Evolutionary conservation across 64 coral and sea anemone genomes (phyloP).

Genomic region (Pocillopora damicornis): DNA sequence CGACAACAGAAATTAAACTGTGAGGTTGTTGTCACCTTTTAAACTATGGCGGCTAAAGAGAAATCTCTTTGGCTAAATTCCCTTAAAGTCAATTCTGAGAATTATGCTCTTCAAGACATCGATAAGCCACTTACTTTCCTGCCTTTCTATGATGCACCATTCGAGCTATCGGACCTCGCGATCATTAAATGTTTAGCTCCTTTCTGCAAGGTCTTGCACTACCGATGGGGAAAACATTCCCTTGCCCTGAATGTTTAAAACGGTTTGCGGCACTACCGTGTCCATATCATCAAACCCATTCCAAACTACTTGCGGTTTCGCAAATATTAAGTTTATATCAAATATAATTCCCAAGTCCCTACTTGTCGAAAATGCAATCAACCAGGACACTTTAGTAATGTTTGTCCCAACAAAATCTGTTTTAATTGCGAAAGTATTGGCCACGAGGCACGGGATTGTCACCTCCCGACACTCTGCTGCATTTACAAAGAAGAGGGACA

Average conservation of each 20-base stretch:
- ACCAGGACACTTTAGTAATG: neutral
- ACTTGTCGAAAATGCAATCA: neutral
- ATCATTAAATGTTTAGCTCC: neutral
- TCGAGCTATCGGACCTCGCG: neutral
- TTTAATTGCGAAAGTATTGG: neutral
- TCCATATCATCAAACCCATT: neutral
- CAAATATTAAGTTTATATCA: neutral
- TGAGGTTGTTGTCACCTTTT: neutral
- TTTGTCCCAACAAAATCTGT: neutral
- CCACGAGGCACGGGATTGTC: neutral
- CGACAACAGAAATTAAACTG: neutral
- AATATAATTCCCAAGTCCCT: neutral
- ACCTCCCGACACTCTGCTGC: neutral
- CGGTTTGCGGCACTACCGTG: neutral
- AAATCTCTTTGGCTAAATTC: neutral
- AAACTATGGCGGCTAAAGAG: neutral
- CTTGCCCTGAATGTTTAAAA: neutral
- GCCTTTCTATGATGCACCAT: neutral
- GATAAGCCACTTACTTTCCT: neutral
- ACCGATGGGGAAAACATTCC: neutral
- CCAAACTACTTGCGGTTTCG: neutral
- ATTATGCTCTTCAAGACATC: neutral
- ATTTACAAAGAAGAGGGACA: neutral
- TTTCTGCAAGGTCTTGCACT: neutral
- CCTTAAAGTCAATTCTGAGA: rapidly evolving